Percentiles rank a stretch among this genome's conserved stretches.
Conservation (phyloP, 2,888 invertebrate genomes). For the Miltochrista miniata region DNA sequence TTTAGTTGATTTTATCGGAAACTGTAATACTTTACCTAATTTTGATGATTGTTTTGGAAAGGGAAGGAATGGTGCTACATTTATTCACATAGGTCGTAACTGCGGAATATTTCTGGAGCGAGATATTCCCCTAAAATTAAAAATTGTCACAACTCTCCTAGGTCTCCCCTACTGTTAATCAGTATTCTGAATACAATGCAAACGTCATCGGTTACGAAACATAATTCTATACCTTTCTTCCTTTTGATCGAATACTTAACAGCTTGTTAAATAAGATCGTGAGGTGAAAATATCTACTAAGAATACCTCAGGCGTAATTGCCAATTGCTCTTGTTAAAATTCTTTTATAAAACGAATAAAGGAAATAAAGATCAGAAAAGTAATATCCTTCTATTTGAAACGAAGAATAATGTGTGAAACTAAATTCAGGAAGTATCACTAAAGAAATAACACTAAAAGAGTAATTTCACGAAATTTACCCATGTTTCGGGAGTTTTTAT, state of each 20-base stretch:
- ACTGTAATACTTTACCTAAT: no score
- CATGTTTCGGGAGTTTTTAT: no score
- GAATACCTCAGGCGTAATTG: slow-evolving; percentile 19
- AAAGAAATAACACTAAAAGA: no score
- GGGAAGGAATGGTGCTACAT: no score
- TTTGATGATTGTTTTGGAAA: no score
- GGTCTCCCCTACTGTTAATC: slow-evolving; percentile 33
- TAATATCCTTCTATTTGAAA: slow-evolving; percentile 1
- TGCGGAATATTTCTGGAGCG: no score
- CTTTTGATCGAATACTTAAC: slow-evolving; percentile 50
- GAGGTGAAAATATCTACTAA: slow-evolving; percentile 28
- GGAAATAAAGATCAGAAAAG: slow-evolving; percentile 4
- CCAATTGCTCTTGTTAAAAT: slow-evolving; percentile 29
- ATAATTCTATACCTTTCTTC: slow-evolving; percentile 34
- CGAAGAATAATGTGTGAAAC: neutral
- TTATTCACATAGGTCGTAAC: no score
- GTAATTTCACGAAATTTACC: no score
- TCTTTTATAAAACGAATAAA: slow-evolving; percentile 19
- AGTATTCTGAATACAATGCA: slow-evolving; percentile 22
- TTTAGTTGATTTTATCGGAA: no score
- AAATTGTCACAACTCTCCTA: no score
- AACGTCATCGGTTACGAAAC: slow-evolving; percentile 30
- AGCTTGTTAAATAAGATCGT: slow-evolving; percentile 50
- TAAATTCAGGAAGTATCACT: neutral
- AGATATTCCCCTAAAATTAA: no score